These are phyloP conservation scores for Spilosoma lubricipeda DNA, from an alignment of 2,888 invertebrate genomes.

Conservation along the genomic window DNA sequence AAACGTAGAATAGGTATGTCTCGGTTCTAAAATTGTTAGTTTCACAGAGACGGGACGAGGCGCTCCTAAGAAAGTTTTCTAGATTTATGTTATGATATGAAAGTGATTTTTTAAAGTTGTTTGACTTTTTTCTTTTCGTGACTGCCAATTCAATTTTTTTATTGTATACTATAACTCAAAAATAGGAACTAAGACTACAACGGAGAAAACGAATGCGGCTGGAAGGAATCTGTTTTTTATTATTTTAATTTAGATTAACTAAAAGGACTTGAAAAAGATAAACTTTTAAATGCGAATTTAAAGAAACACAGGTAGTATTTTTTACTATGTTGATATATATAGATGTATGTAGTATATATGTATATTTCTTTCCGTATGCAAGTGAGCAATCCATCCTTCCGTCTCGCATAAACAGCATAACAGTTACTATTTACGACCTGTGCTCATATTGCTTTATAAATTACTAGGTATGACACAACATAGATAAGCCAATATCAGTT, in stretches of 20 bases:
- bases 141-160: background rate
- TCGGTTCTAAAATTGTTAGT: conserved; percentile 42
- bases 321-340: too few relatives aligned
- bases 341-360: background rate
- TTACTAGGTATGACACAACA: conserved; percentile 44
- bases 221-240: too few relatives aligned
- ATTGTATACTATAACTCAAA: background rate
- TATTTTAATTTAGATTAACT: too few relatives aligned
- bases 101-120: conserved; percentile 2
- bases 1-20: conserved; percentile 27
- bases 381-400: conserved; percentile 55
- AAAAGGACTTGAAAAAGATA: too few relatives aligned
- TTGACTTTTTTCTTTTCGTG: background rate
- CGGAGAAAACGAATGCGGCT: too few relatives aligned
- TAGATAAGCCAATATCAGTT: conserved; percentile 53
- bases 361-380: conserved; percentile 21
- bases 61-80: conserved; percentile 38
- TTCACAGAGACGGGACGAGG: conserved; percentile 31
- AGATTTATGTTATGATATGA: conserved; percentile 32
- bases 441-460: conserved; percentile 52
- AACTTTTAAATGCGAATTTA: background rate
- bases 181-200: too few relatives aligned
- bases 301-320: background rate
- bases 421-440: conserved; percentile 62
- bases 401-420: conserved; percentile 57